A percentile compares a stretch with the other conserved stretches of the same genome.
Evolutionary conservation across 2,113 vertebrate genomes (phyloP).

Genomic region (Tauraco erythrolophus): DNA sequence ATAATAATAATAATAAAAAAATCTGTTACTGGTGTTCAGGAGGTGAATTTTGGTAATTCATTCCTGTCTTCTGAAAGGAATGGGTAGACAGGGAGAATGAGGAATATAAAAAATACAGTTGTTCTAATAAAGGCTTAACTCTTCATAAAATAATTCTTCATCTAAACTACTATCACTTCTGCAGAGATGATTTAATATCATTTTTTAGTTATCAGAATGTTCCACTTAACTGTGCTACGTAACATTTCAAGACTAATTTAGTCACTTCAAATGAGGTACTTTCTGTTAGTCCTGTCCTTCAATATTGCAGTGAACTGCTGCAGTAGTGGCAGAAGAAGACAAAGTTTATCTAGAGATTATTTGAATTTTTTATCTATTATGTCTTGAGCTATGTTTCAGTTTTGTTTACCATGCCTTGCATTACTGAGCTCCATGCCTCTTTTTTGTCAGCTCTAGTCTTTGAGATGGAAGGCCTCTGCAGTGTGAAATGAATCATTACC

Average conservation of each 20-base stretch:
- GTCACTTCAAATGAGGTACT: not conserved
- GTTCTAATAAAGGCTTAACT: not conserved
- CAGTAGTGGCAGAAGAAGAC: not conserved
- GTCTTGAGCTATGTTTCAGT: not conserved
- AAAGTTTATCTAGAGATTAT: not conserved
- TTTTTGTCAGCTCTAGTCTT: not conserved
- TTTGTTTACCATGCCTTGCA: not conserved
- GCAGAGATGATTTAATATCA: not conserved
- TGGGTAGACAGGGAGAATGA: not conserved
- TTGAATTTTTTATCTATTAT: not conserved
- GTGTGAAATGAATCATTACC: not conserved
- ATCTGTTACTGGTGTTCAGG: not conserved
- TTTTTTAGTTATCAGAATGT: not conserved
- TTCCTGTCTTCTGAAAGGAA: not conserved
- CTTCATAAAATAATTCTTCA: not conserved
- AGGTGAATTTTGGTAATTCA: not conserved
- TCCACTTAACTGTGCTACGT: not conserved
- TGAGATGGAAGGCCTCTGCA: not conserved
- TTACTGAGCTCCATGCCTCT: not conserved
- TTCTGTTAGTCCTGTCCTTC: not conserved
- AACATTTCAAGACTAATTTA: not conserved
- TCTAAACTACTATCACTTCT: not conserved
- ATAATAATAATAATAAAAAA: no score
- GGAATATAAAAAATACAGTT: not conserved
- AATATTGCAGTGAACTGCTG: not conserved